These are phyloP conservation scores for Hipposideros larvatus DNA, from an alignment of 2,797 vertebrate species.

Conservation along the genomic window DNA sequence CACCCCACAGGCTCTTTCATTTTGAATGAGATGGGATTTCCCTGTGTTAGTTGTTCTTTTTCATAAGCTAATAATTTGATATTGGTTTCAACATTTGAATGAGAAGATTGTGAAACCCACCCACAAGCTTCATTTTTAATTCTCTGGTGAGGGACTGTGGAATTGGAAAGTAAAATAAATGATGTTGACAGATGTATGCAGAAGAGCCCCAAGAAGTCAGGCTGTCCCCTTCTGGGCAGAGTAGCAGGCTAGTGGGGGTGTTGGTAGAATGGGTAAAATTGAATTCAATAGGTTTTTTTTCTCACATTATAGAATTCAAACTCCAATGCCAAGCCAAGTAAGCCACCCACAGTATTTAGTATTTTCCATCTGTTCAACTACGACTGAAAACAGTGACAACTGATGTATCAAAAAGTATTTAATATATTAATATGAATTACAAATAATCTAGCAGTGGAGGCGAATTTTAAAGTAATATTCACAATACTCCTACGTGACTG, in stretches of 20 bases:
- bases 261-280: conserved; percentile 74
- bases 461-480: conserved; percentile 52
- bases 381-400: conserved; percentile 80
- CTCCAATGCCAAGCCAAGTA: conserved; percentile 67
- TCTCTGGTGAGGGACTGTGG: conserved; percentile 67
- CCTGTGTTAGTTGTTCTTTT: conserved; percentile 82
- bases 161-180: conserved; percentile 57
- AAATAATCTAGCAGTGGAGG: conserved; percentile 47
- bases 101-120: conserved; percentile 57
- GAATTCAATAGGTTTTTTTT: conserved; percentile 69
- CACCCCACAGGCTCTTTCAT: conserved; percentile 25
- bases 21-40: conserved; percentile 77
- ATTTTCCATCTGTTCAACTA: conserved; percentile 74
- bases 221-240: conserved; percentile 40
- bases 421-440: conserved; percentile 65
- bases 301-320: conserved; percentile 74
- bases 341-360: conserved; percentile 76
- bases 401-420: conserved; percentile 49
- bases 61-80: conserved; percentile 82
- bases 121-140: conserved; percentile 77
- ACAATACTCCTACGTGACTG: background rate
- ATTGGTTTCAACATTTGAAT: conserved; percentile 75
- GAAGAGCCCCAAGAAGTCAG: conserved; percentile 41
- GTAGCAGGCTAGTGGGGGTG: background rate
- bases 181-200: conserved; percentile 59